Conservation (phyloP, 30 jellyfish, hydroid and myxozoan species). For the Nemopilema nomurai region DNA sequence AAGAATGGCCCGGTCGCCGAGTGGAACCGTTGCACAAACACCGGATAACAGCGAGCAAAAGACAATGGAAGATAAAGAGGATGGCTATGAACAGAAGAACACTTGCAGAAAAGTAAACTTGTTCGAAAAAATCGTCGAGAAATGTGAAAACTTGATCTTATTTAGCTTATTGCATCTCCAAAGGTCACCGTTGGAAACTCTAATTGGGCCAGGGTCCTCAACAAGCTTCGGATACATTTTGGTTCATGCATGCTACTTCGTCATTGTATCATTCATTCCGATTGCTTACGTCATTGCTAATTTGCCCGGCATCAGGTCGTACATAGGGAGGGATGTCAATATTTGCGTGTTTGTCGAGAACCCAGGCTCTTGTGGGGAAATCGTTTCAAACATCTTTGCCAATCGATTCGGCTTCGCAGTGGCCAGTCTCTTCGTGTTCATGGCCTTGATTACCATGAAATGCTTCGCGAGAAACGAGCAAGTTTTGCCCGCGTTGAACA, state of each 20-base stretch:
- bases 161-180: slow-evolving; percentile 54
- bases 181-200: slow-evolving; percentile 77
- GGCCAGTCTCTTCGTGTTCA: slow-evolving; percentile 47
- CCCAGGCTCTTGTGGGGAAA: slow-evolving; percentile 62
- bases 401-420: slow-evolving; percentile 86
- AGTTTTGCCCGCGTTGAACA: slow-evolving; percentile 52
- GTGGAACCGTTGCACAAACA: background rate
- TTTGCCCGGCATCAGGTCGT: slow-evolving; percentile 58
- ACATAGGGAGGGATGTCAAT: slow-evolving; percentile 70
- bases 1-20: background rate
- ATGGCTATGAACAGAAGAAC: background rate
- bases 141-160: slow-evolving; percentile 23
- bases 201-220: slow-evolving; percentile 83
- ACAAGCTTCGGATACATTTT: slow-evolving; percentile 2
- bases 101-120: slow-evolving; percentile 4
- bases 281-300: slow-evolving; percentile 34
- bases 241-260: slow-evolving; percentile 60
- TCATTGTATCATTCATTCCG: slow-evolving; percentile 38
- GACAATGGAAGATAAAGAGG: background rate
- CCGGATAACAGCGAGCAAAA: background rate
- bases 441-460: slow-evolving; percentile 56
- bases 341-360: slow-evolving; percentile 71
- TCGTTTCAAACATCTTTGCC: slow-evolving; percentile 59
- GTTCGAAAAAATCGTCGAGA: background rate
- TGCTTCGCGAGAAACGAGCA: slow-evolving; percentile 34